These are phyloP conservation scores for Coptodon bakossiorum DNA, from an alignment of 2,113 vertebrate genomes.

Conservation along the genomic window DNA sequence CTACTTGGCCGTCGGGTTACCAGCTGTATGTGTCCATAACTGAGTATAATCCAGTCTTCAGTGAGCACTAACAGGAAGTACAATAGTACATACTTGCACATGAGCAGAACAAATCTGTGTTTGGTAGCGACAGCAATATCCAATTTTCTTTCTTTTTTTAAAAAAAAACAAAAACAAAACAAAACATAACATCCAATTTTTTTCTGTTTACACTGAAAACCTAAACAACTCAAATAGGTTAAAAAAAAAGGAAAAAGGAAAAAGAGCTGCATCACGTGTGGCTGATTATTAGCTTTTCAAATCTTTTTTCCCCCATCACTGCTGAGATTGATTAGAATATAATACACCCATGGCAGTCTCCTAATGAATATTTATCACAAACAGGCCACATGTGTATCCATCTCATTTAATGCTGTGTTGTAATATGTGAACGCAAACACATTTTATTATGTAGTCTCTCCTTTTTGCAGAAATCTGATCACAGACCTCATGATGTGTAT, in stretches of 20 bases:
- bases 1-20: background rate
- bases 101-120: background rate
- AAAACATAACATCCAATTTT: background rate
- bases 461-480: background rate
- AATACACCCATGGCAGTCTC: background rate
- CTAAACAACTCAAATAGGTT: background rate
- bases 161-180: background rate
- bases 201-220: background rate
- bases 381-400: background rate
- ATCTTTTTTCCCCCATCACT: background rate
- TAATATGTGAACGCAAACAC: background rate
- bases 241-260: background rate
- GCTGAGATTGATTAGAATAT: background rate
- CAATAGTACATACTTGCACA: background rate
- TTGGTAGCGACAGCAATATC: background rate
- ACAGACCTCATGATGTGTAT: background rate
- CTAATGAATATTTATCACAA: slow-evolving; percentile 8
- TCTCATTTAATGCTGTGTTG: background rate
- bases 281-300: background rate
- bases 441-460: background rate
- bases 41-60: background rate
- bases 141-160: background rate
- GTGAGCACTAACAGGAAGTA: background rate
- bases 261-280: background rate
- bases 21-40: background rate